Conservation (phyloP, 1,140 invertebrate species). For the Musca vetustissima region DNA sequence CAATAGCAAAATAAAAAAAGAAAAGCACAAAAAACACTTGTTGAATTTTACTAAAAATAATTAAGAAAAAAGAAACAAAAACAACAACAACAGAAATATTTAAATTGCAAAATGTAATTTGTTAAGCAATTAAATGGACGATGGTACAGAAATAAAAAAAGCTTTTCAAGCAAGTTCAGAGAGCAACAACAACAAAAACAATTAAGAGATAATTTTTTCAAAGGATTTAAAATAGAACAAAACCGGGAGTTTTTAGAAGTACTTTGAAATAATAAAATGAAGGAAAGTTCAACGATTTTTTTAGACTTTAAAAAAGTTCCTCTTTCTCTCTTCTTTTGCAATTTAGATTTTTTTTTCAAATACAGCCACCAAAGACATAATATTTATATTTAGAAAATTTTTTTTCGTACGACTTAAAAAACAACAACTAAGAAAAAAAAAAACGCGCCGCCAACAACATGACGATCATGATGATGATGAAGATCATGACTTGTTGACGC, state of each 20-base stretch:
- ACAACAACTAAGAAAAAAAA: slow-evolving; percentile 7
- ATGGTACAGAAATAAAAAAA: too few species aligned
- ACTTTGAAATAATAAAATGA: not conserved
- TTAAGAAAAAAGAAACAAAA: too few species aligned
- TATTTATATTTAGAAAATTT: slow-evolving; percentile 16
- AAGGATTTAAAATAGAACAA: too few species aligned
- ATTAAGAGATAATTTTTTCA: not conserved
- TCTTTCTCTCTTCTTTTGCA: not conserved
- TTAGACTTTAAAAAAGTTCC: too few species aligned
- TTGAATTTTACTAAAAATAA: too few species aligned
- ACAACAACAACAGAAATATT: too few species aligned
- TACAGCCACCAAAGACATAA: slow-evolving; percentile 19
- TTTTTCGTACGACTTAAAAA: not conserved
- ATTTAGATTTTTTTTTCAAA: slow-evolving; percentile 6
- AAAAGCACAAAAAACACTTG: too few species aligned
- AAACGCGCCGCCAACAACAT: not conserved
- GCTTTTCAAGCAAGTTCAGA: too few species aligned
- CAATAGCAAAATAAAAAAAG: too few species aligned
- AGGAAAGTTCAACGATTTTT: not conserved
- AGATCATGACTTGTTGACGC: not conserved
- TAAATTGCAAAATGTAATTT: too few species aligned
- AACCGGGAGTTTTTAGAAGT: not conserved
- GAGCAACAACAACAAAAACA: too few species aligned
- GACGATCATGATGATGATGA: not conserved
- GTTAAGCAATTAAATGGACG: too few species aligned